Conservation (phyloP, 2,888 invertebrate genomes). For the Magallana nippona region DNA sequence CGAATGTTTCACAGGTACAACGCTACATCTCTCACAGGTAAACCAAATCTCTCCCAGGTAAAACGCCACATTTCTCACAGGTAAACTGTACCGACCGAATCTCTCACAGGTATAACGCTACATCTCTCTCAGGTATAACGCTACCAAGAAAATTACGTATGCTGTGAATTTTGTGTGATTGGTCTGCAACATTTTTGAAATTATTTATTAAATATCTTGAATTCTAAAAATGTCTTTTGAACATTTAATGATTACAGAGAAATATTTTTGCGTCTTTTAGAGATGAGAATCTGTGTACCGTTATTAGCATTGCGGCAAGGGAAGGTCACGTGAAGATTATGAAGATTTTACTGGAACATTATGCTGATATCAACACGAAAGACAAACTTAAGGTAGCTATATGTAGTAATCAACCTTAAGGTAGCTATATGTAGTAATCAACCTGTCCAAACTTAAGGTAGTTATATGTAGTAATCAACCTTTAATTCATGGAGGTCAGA, state of each 20-base stretch:
- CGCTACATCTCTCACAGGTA: too few relatives aligned
- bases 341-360: constrained; percentile 57
- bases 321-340: constrained; percentile 62
- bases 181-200: too few relatives aligned
- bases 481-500: too few relatives aligned
- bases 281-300: constrained; percentile 63
- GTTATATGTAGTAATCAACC: not conserved
- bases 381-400: constrained; percentile 60
- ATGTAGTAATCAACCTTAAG: constrained; percentile 45
- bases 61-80: too few relatives aligned
- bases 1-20: too few relatives aligned
- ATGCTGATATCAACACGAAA: constrained; percentile 58
- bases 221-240: not conserved
- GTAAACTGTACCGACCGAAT: too few relatives aligned
- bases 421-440: constrained; percentile 39
- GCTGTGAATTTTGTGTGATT: too few relatives aligned
- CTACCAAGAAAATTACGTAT: too few relatives aligned
- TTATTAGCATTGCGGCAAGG: constrained; percentile 57
- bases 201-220: too few relatives aligned
- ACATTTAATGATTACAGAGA: not conserved
- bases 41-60: too few relatives aligned
- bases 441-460: constrained; percentile 62
- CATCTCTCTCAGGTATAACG: too few relatives aligned
- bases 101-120: too few relatives aligned
- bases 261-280: constrained; percentile 45